A percentile compares a stretch with the other conserved stretches of the same genome.
phyloP scores from a whole-genome alignment of 2,888 invertebrate species.

The Hyposoter didymator region DNA sequence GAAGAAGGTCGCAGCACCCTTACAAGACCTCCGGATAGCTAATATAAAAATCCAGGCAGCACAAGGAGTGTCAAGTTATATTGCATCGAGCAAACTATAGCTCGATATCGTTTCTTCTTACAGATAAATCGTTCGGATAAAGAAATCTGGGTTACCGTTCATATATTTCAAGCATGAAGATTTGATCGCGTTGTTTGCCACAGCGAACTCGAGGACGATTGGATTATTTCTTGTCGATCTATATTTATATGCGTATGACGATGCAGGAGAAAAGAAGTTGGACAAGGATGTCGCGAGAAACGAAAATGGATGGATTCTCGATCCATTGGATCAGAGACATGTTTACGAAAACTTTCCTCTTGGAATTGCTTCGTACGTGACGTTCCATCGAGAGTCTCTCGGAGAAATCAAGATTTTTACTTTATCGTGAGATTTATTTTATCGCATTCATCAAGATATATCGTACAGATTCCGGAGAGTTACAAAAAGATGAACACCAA shows the following conservation, averaged over 20 bases:
- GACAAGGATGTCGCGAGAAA: constrained; percentile 20
- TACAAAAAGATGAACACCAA: not conserved
- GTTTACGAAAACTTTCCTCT: constrained; percentile 66
- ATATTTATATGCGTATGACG: not conserved
- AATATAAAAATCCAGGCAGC: constrained; percentile 47
- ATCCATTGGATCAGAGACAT: constrained; percentile 68
- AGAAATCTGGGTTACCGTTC: constrained; percentile 35
- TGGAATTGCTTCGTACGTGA: constrained; percentile 32
- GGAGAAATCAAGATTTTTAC: constrained; percentile 14
- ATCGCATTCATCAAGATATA: not conserved
- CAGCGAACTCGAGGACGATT: constrained; percentile 20
- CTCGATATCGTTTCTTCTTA: constrained; percentile 10
- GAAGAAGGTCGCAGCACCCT: constrained; percentile 33
- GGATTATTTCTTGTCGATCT: constrained; percentile 45
- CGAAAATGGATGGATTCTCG: constrained; percentile 3
- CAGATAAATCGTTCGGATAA: constrained; percentile 37
- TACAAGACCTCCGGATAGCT: constrained; percentile 39
- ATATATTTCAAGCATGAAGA: constrained; percentile 20
- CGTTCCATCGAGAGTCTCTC: constrained; percentile 23
- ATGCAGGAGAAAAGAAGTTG: constrained; percentile 4
- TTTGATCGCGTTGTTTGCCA: constrained; percentile 57
- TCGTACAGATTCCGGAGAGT: not conserved
- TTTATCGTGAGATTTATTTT: constrained; percentile 7
- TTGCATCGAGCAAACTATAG: constrained; percentile 44
- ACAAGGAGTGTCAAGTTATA: constrained; percentile 16